phyloP scores from a whole-genome alignment of 2,888 invertebrate genomes.

The Heliconius cydno region DNA sequence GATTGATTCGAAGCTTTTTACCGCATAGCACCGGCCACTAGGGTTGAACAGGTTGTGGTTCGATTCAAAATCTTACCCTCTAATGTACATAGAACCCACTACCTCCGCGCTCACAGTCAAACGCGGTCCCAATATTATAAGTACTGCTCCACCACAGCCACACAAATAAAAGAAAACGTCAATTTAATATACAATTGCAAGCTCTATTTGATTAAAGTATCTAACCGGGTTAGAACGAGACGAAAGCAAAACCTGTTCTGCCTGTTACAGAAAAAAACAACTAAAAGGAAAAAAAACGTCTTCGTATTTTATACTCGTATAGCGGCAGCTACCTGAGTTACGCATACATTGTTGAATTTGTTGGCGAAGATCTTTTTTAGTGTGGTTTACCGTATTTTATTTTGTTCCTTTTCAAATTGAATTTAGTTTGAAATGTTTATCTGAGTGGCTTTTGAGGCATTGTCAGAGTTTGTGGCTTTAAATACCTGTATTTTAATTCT shows the following conservation, averaged over 20 bases:
- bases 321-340: conserved; percentile 65
- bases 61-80: not conserved
- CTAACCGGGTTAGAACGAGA: conserved; percentile 51
- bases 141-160: not conserved
- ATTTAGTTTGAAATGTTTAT: conserved; percentile 30
- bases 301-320: conserved; percentile 53
- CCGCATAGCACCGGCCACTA: no score
- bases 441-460: not conserved
- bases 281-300: conserved; percentile 50
- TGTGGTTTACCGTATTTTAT: conserved; percentile 51
- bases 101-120: not conserved
- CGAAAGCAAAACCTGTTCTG: conserved; percentile 56
- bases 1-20: no score
- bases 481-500: not conserved
- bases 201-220: conserved; percentile 43
- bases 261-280: conserved; percentile 53
- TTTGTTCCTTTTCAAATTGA: conserved; percentile 45
- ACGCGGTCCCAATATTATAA: not conserved
- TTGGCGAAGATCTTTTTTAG: conserved; percentile 48
- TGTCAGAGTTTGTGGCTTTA: not conserved
- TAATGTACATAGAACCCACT: not conserved
- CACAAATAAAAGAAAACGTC: conserved; percentile 16
- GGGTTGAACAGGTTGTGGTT: no score
- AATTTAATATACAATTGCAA: conserved; percentile 35
- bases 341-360: conserved; percentile 54